Conservation (phyloP, 2,113 vertebrate genomes). For the Butorides virescens region DNA sequence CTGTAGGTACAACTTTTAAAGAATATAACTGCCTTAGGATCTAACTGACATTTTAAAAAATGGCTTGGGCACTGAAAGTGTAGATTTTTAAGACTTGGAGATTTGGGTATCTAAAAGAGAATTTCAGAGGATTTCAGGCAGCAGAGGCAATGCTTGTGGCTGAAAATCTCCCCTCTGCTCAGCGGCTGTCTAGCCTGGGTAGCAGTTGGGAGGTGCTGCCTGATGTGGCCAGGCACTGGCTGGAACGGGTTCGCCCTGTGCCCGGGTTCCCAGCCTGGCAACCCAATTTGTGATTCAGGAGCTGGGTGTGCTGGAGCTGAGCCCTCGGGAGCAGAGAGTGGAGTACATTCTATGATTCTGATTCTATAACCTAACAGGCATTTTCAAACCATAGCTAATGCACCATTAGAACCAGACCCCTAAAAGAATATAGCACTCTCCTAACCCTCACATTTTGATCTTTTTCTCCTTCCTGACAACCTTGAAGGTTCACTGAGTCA, state of each 20-base stretch:
- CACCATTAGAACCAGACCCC: not conserved
- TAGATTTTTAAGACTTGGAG: not conserved
- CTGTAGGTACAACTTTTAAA: not conserved
- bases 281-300: not conserved
- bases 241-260: not conserved
- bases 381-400: not conserved
- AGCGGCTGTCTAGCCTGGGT: not conserved
- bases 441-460: fast-evolving
- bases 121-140: not conserved
- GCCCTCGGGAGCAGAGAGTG: not conserved
- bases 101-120: not conserved
- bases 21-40: not conserved
- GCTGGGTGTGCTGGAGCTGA: not conserved
- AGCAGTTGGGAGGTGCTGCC: not conserved
- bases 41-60: not conserved
- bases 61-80: not conserved
- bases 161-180: not conserved
- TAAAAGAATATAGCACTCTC: not conserved
- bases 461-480: not conserved
- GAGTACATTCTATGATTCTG: too few relatives aligned
- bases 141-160: not conserved
- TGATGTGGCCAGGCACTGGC: not conserved
- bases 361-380: fast-evolving
- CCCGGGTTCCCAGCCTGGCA: not conserved
- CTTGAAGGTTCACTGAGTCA: not conserved